Evolutionary conservation across 2,797 vertebrate species (phyloP).

Genomic region (Rhadinocentrus ornatus): DNA sequence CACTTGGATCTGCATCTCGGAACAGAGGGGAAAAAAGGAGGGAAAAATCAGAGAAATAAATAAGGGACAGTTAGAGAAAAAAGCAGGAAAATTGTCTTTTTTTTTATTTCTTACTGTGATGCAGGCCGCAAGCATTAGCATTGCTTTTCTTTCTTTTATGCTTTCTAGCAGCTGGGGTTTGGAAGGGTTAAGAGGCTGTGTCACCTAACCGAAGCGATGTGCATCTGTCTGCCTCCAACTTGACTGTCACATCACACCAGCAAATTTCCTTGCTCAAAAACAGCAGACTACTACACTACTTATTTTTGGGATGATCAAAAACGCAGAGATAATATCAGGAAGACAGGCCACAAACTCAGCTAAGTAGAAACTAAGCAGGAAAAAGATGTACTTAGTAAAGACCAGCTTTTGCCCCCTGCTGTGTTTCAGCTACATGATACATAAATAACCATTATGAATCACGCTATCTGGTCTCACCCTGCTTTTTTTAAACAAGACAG

Average conservation of each 20-base stretch:
- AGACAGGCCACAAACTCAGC: constrained; percentile 46
- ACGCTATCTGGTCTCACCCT: constrained; percentile 78
- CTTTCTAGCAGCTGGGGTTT: constrained; percentile 25
- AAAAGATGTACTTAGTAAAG: constrained; percentile 75
- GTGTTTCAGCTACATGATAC: constrained; percentile 74
- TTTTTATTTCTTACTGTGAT: not conserved
- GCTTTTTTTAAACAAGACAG: constrained; percentile 69
- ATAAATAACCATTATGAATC: constrained; percentile 86
- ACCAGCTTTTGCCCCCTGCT: constrained; percentile 76
- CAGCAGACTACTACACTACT: constrained; percentile 55
- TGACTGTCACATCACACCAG: constrained; percentile 5
- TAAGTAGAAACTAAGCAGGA: constrained; percentile 62
- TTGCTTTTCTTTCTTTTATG: constrained; percentile 8
- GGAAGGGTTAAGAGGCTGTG: constrained; percentile 3
- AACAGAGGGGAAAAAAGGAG: constrained; percentile 57
- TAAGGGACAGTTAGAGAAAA: constrained; percentile 59
- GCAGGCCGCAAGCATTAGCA: constrained; percentile 2
- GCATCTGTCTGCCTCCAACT: constrained; percentile 7
- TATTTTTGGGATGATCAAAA: constrained; percentile 74
- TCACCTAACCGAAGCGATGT: constrained; percentile 18
- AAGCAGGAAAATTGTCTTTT: not conserved
- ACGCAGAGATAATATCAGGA: constrained; percentile 56
- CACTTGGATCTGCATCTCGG: constrained; percentile 73
- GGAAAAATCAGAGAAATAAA: constrained; percentile 27
- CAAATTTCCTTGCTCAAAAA: constrained; percentile 32